A percentile compares a stretch with the other conserved stretches of the same genome.
Conservation (phyloP, 2,888 invertebrate species). For the Epicampocera succincta region DNA sequence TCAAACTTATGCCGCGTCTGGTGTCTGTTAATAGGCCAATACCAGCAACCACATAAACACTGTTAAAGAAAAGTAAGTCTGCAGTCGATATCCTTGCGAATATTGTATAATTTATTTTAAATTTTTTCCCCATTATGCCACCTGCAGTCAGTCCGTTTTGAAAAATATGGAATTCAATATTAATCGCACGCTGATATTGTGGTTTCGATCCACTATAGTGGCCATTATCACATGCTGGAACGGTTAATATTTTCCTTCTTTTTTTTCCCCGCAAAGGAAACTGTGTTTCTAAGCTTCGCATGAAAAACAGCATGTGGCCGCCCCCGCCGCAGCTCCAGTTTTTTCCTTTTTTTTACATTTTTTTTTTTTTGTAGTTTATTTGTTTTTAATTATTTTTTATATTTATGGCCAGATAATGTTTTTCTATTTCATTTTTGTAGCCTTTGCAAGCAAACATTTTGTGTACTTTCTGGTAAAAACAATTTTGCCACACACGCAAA, state of each 20-base stretch:
- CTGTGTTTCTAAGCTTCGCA: constrained; percentile 20
- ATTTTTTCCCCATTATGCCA: background rate
- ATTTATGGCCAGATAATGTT: constrained; percentile 45
- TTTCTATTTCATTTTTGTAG: constrained; percentile 22
- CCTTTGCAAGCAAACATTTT: constrained; percentile 15
- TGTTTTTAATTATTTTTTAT: constrained; percentile 36
- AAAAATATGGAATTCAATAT: constrained; percentile 15
- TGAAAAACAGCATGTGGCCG: constrained; percentile 31
- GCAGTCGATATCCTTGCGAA: background rate
- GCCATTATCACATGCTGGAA: constrained; percentile 39
- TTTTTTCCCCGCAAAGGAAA: constrained; percentile 40
- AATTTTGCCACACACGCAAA: constrained; percentile 48
- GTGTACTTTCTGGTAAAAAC: constrained; percentile 39
- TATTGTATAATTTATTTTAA: constrained; percentile 21
- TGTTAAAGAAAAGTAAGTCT: no score
- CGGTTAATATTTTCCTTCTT: background rate
- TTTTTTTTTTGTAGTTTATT: constrained; percentile 48
- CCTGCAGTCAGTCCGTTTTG: background rate
- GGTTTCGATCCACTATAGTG: constrained; percentile 52
- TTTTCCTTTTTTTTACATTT: no score
- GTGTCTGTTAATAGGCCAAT: no score
- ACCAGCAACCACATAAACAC: no score
- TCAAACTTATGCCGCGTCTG: no score
- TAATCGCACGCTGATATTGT: constrained; percentile 50
- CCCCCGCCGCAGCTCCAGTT: background rate